Percentiles rank a stretch among this genome's conserved stretches.
Evolutionary conservation across 2,797 vertebrate genomes (phyloP).

Genomic region (Cynodonichthys magdalenae): DNA sequence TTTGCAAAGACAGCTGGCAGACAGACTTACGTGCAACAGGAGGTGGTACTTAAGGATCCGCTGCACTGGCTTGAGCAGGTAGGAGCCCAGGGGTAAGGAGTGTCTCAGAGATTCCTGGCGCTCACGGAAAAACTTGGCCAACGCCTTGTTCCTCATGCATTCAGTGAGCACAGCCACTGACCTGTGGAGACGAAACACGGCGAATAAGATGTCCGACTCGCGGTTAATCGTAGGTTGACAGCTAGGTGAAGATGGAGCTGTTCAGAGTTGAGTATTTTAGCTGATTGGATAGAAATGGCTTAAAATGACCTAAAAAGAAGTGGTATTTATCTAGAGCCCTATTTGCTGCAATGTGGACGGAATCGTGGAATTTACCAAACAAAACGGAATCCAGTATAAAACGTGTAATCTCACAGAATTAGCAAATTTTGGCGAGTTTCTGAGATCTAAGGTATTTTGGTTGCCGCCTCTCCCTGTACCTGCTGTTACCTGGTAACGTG

Average conservation of each 20-base stretch:
- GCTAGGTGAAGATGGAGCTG: constrained; percentile 14
- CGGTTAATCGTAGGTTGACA: constrained; percentile 23
- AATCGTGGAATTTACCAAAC: too few relatives aligned
- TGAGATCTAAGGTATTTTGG: too few relatives aligned
- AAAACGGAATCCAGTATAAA: too few relatives aligned
- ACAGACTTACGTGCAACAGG: constrained; percentile 89
- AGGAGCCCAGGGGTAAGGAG: constrained; percentile 95
- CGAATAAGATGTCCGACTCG: constrained; percentile 27
- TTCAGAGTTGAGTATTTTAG: neutral
- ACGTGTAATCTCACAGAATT: too few relatives aligned
- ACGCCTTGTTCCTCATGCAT: constrained; percentile 94
- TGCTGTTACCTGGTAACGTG: too few relatives aligned
- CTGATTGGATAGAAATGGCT: neutral
- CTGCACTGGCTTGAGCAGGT: constrained; percentile 98
- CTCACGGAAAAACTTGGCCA: constrained; percentile 96
- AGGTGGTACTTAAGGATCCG: constrained; percentile 99
- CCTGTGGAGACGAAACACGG: constrained; percentile 74
- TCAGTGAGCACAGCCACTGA: constrained; percentile 95
- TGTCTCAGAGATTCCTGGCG: constrained; percentile 93
- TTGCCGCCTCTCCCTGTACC: too few relatives aligned
- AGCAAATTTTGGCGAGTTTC: too few relatives aligned
- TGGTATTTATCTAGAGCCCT: too few relatives aligned
- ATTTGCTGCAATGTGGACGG: too few relatives aligned
- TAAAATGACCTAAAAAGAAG: neutral
- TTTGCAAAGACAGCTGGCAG: constrained; percentile 10